These are phyloP conservation scores for Lophius americanus DNA, from an alignment of 2,797 vertebrate species.

Conservation along the genomic window DNA sequence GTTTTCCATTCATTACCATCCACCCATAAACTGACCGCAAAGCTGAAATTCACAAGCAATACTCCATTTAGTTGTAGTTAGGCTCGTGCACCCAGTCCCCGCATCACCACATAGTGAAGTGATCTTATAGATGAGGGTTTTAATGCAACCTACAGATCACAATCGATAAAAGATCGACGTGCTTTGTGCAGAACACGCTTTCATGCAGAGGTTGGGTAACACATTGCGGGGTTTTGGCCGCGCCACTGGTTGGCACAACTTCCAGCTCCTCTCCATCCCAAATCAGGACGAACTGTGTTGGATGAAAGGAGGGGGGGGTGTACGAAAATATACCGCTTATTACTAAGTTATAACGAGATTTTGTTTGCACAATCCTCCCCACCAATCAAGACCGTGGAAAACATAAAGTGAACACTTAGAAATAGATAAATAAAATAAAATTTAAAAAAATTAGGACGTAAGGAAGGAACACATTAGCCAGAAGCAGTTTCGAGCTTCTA, in stretches of 20 bases:
- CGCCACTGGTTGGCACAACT: conserved; percentile 59
- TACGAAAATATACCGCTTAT: neutral
- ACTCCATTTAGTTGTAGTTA: neutral
- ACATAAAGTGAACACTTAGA: conserved; percentile 19
- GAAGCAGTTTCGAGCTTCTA: neutral
- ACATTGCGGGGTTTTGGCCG: conserved; percentile 41
- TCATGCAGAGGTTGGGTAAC: conserved; percentile 10
- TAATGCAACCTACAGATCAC: neutral
- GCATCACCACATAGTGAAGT: neutral
- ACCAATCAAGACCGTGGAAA: neutral
- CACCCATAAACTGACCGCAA: neutral
- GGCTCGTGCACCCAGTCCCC: neutral
- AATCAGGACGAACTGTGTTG: conserved; percentile 30
- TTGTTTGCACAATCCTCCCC: neutral
- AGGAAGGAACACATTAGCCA: neutral
- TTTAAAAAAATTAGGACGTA: conserved; percentile 1
- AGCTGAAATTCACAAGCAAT: conserved; percentile 1
- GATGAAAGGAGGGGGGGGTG: neutral
- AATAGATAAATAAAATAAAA: neutral
- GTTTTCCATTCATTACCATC: neutral
- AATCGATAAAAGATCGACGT: neutral
- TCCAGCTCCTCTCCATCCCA: conserved; percentile 58
- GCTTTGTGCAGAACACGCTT: neutral
- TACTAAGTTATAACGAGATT: neutral
- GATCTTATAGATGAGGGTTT: neutral